phyloP scores from a whole-genome alignment of 92 coral and sea anemone genomes.

The Porites lobata region DNA sequence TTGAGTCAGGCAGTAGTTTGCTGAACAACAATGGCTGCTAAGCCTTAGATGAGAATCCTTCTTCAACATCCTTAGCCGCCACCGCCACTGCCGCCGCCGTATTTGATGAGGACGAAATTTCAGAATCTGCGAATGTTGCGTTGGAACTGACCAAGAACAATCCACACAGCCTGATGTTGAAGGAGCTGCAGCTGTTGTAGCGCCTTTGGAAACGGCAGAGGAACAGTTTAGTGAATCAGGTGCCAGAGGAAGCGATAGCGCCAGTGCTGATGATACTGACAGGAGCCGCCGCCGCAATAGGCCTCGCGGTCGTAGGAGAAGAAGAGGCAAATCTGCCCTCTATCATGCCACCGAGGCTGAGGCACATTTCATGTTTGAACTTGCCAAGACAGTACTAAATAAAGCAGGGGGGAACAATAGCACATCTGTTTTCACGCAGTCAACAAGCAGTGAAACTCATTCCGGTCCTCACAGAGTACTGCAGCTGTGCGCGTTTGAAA shows the following conservation, averaged over 20 bases:
- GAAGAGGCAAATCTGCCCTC: conserved; percentile 73
- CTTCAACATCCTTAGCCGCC: conserved; percentile 14
- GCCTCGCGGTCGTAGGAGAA: conserved; percentile 61
- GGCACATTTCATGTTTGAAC: conserved; percentile 98
- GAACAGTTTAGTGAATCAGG: conserved; percentile 57
- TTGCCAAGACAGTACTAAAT: conserved; percentile 91
- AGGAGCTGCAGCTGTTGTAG: conserved; percentile 26
- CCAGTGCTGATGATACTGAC: conserved; percentile 64
- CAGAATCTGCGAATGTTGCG: conserved; percentile 10
- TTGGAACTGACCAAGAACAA: neutral
- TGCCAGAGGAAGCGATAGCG: conserved; percentile 45
- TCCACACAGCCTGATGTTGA: neutral
- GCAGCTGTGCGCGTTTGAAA: conserved; percentile 97
- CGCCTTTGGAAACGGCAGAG: conserved; percentile 10
- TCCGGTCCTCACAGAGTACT: conserved; percentile 88
- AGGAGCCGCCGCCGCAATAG: conserved; percentile 66
- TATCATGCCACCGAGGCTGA: conserved; percentile 98
- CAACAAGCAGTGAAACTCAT: conserved; percentile 75
- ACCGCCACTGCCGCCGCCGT: neutral
- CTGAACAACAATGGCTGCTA: neutral
- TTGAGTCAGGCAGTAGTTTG: neutral
- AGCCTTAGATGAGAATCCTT: neutral
- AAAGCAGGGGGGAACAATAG: conserved; percentile 89
- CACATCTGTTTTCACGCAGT: conserved; percentile 88
- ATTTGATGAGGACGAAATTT: neutral